These are phyloP conservation scores for Noctilio leporinus DNA, from an alignment of 2,113 vertebrate genomes.

Conservation along the genomic window DNA sequence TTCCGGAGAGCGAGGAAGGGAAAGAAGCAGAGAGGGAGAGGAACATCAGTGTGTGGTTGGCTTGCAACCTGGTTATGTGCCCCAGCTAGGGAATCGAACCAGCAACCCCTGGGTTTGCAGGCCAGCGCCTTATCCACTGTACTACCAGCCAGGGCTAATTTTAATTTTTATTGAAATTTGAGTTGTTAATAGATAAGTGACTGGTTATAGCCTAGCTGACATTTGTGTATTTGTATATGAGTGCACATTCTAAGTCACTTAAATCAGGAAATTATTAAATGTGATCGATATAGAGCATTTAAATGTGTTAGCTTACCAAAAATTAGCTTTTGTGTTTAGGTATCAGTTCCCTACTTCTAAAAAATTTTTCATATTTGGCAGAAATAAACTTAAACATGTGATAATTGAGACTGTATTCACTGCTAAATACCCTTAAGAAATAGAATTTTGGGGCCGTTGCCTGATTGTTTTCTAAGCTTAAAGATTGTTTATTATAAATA, in stretches of 20 bases:
- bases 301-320: not conserved
- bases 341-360: slow-evolving; percentile 24
- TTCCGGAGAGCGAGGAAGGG: no score
- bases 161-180: not conserved
- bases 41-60: no score
- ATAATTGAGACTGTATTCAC: not conserved
- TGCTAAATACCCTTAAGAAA: not conserved
- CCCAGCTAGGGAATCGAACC: no score
- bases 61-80: no score
- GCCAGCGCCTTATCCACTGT: no score
- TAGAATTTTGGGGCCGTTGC: not conserved
- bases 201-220: not conserved
- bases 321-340: not conserved
- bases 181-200: not conserved
- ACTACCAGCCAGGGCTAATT: no score
- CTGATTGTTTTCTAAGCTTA: not conserved
- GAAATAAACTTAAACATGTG: not conserved
- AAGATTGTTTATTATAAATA: slow-evolving; percentile 18
- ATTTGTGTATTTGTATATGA: not conserved
- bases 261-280: not conserved
- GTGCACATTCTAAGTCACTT: not conserved
- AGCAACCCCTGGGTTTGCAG: no score
- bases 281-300: not conserved
- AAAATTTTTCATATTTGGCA: slow-evolving; percentile 31
- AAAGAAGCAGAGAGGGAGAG: no score